These are phyloP conservation scores for Oryzias melastigma DNA, from an alignment of 2,113 vertebrate genomes.

Conservation along the genomic window DNA sequence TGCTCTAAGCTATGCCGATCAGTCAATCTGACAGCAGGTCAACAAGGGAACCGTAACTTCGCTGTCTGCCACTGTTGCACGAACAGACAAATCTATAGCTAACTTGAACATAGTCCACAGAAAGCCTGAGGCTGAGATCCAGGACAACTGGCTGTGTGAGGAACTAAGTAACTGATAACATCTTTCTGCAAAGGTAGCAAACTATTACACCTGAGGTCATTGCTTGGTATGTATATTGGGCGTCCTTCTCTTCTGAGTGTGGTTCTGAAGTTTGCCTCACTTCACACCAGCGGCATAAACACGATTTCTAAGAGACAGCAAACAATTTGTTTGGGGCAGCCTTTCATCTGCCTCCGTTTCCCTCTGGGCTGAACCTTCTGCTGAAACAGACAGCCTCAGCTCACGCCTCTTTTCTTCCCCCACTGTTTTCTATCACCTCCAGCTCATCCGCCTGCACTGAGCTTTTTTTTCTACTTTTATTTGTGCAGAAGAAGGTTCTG, in stretches of 20 bases:
- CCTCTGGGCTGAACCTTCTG: no score
- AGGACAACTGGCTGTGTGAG: background rate
- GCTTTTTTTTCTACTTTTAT: constrained; percentile 20
- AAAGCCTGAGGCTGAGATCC: background rate
- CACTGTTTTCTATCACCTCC: background rate
- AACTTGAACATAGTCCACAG: constrained; percentile 7
- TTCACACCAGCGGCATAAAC: constrained; percentile 39
- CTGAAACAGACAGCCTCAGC: no score
- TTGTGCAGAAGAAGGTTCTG: constrained; percentile 40
- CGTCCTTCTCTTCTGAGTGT: constrained; percentile 6
- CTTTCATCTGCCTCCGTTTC: no score
- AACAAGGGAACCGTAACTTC: constrained; percentile 37
- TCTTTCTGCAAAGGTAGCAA: background rate
- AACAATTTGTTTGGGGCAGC: no score
- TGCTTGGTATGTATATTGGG: background rate
- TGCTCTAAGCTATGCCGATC: constrained; percentile 40
- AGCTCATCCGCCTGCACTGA: constrained; percentile 21
- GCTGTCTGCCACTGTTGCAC: constrained; percentile 28
- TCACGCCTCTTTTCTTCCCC: no score
- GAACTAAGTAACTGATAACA: constrained; percentile 1
- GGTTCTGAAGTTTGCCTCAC: constrained; percentile 29
- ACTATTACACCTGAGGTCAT: constrained; percentile 1
- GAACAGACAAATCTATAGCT: background rate
- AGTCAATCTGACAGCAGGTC: constrained; percentile 54
- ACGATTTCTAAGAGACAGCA: constrained; percentile 23